These are phyloP conservation scores for Tyrannus savana DNA, from an alignment of 2,113 vertebrate genomes.

Conservation along the genomic window DNA sequence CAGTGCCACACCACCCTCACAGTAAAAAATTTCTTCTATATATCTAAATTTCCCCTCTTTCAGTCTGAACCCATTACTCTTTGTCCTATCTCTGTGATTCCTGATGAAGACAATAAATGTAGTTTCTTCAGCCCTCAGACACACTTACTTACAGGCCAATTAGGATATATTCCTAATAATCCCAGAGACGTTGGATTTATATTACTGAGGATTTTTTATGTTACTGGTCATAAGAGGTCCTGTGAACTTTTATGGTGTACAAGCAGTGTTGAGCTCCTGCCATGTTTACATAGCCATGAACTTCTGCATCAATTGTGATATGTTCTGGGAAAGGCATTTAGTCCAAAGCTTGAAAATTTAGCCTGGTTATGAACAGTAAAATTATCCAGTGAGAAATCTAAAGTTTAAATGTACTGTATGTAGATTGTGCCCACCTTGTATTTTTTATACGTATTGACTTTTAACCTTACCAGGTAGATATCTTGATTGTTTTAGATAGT, in stretches of 20 bases:
- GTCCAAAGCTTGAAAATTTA: background rate
- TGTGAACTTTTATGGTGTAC: background rate
- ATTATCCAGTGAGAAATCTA: background rate
- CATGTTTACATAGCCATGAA: background rate
- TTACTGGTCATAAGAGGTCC: background rate
- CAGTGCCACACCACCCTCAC: background rate
- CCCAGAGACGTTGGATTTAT: background rate
- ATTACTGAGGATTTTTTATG: background rate
- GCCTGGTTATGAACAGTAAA: background rate
- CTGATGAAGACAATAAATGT: background rate
- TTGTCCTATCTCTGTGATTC: background rate
- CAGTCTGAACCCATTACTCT: background rate
- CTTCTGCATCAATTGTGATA: background rate
- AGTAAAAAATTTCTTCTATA: background rate
- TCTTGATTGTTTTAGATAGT: constrained; percentile 93
- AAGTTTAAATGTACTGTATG: background rate
- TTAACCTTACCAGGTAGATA: constrained; percentile 89
- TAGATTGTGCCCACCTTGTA: background rate
- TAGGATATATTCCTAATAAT: background rate
- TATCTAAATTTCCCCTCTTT: background rate
- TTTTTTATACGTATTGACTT: background rate
- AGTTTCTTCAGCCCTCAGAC: background rate
- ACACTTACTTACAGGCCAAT: background rate
- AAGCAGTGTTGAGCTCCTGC: background rate
- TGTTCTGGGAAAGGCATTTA: background rate